Base-by-base conservation (phyloP, 1,140 invertebrate species). In the Listronotus oregonensis region DNA sequence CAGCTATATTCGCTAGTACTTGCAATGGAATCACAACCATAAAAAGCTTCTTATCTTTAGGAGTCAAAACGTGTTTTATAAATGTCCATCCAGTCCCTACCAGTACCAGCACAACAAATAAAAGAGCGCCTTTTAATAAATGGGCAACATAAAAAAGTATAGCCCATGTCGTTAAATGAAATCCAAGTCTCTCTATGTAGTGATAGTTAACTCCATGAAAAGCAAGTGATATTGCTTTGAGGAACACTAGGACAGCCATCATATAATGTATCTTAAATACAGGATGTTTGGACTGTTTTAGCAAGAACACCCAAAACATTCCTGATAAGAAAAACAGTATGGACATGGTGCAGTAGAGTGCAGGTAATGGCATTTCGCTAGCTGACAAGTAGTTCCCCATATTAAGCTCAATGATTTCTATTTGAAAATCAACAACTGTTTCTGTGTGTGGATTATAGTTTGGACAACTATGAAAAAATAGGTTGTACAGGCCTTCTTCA, bases 51-150 rank as follows among this genome's bases (percentile, higher is more conserved):
- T 98, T 97, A 73, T 99, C 97, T 68, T 94, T 90, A 68, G 97
- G 95, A 7, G 94, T 93, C 3, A 99, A 82, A 67, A 99, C 94
- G 74, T 98, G 95, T 78, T 99, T 99, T 54, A 99, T 96, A 76
- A 99, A 99, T 27, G 96, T 96, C 95, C 97, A 99, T 1, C 97
- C 97, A 32, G 97, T 97, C 37, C 97, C 97, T 69, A 99, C 94
- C 9, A 99, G 82, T 9, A 98, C 89, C 70, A 99, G 94, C 0
- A 96, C 97, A 42, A 97, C 95, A 77, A 99, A 98, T 40, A 99
- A 81, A 15, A 99, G 86, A 0, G 95, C 93, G 6, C 77, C 75
- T 70, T 78, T 78, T 15, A 78, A 91, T 86, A 99, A 84, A 85
- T 99, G 96, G 12, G 95, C 96, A 46, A 98, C 92, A 71, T 99